These are phyloP conservation scores for Julus scandinavius DNA, from an alignment of 2,888 invertebrate genomes.

Conservation along the genomic window DNA sequence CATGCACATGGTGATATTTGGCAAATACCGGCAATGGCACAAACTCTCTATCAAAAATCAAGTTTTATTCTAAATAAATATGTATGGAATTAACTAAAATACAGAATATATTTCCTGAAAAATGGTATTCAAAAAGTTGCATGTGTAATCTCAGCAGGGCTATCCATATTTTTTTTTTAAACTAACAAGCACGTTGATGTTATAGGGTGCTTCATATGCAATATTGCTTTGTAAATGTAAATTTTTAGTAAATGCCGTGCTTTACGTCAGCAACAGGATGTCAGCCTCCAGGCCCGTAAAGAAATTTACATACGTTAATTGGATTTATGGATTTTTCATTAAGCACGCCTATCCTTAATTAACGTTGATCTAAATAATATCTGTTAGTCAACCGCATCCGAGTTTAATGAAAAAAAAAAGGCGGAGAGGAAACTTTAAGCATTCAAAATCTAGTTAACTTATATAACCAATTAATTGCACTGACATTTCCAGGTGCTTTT, in stretches of 20 bases:
- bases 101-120: too few relatives aligned
- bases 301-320: conserved; percentile 26
- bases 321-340: conserved; percentile 42
- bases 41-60: too few relatives aligned
- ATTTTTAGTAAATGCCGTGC: neutral
- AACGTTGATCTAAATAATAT: conserved; percentile 24
- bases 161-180: too few relatives aligned
- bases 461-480: neutral
- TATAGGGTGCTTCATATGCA: neutral
- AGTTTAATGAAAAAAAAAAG: neutral
- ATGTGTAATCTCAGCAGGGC: too few relatives aligned
- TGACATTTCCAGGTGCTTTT: neutral
- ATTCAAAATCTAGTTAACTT: neutral
- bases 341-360: neutral
- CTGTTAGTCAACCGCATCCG: neutral
- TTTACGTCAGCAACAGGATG: neutral
- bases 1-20: too few relatives aligned
- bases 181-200: too few relatives aligned
- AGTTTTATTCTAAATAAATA: too few relatives aligned
- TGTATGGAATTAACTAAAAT: too few relatives aligned
- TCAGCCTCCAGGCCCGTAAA: neutral
- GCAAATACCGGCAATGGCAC: too few relatives aligned
- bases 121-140: too few relatives aligned
- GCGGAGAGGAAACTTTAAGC: neutral
- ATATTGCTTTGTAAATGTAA: neutral